Evolutionary conservation across 2,797 vertebrate genomes (phyloP).

Genomic region (Mus minutoides): DNA sequence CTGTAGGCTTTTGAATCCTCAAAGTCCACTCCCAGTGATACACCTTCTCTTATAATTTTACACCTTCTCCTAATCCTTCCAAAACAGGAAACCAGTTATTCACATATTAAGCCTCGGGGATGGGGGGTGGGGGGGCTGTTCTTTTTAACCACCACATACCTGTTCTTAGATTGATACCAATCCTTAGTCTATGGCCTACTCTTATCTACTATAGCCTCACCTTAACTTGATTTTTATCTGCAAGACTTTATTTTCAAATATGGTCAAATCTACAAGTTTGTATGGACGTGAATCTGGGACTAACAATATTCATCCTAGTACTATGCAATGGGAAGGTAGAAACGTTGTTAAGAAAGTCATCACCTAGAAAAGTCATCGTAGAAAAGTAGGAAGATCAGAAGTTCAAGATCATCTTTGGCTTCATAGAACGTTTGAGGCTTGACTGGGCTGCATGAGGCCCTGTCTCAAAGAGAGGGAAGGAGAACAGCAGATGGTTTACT

Average conservation of each 20-base stretch:
- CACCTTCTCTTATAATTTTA: not conserved
- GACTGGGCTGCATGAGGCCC: not conserved
- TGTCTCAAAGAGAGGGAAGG: not conserved
- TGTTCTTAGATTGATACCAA: slow-evolving; percentile 6
- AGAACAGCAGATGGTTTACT: not conserved
- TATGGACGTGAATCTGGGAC: not conserved
- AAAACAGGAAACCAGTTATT: not conserved
- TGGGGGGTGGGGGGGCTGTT: no score
- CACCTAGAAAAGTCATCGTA: no score
- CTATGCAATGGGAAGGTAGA: not conserved
- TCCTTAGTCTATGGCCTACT: not conserved
- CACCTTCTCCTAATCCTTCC: not conserved
- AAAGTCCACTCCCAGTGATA: no score
- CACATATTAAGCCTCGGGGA: not conserved
- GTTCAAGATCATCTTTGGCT: not conserved
- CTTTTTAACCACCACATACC: not conserved
- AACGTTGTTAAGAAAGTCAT: not conserved
- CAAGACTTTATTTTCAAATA: slow-evolving; percentile 54
- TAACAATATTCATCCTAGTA: not conserved
- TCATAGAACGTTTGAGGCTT: not conserved
- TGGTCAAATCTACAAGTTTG: not conserved
- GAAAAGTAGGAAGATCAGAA: not conserved
- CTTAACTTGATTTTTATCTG: slow-evolving; percentile 28
- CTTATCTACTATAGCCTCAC: not conserved
- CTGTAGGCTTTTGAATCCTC: not conserved